These are phyloP conservation scores for Andrena camellia DNA, from an alignment of 2,888 invertebrate species.

Conservation along the genomic window DNA sequence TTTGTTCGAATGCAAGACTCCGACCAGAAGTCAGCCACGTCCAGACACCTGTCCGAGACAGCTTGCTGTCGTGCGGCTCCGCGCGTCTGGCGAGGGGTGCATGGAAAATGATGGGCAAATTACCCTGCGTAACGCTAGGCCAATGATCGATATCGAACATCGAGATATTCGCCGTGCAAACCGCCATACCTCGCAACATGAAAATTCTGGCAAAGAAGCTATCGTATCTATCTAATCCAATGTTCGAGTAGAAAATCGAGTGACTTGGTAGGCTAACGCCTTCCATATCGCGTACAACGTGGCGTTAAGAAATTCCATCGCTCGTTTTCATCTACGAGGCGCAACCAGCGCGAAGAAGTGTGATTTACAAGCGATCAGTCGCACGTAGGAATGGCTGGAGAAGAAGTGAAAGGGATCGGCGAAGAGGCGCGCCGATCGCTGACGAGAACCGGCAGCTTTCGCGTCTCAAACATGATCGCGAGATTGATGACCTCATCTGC, in stretches of 20 bases:
- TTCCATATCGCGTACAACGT: too few species aligned
- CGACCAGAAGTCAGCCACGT: not conserved
- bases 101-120: conserved; percentile 62
- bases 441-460: conserved; percentile 7
- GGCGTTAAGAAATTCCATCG: not conserved
- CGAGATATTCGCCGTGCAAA: conserved; percentile 54
- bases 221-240: not conserved
- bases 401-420: not conserved
- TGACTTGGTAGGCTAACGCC: too few species aligned
- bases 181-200: conserved; percentile 37
- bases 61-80: conserved; percentile 33
- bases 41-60: conserved; percentile 48
- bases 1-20: not conserved
- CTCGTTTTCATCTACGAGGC: not conserved
- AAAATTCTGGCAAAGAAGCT: conserved; percentile 34
- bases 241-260: too few species aligned
- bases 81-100: conserved; percentile 40
- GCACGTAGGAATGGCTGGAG: not conserved
- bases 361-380: conserved; percentile 2
- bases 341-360: not conserved
- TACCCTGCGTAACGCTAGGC: conserved; percentile 21
- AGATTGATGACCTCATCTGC: conserved; percentile 64
- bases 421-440: not conserved
- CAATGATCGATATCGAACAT: conserved; percentile 62
- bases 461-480: conserved; percentile 20